Evolutionary conservation across 2,888 invertebrate species (phyloP), one percentile per base, ranked within the genome.

Genomic region (Sinelater perroti): DNA sequence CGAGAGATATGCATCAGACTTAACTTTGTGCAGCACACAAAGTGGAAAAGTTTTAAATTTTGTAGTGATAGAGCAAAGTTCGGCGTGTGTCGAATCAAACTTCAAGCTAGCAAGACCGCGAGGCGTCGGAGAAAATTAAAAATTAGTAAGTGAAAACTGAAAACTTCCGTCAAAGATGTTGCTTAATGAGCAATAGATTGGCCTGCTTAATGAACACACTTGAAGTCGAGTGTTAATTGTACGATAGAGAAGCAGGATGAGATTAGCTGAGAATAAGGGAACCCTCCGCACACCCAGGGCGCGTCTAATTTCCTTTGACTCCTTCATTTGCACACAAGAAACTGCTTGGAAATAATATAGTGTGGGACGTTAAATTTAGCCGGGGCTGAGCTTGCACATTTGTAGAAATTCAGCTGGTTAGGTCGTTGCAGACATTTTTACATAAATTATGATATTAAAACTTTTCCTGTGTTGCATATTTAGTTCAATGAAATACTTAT

Each of bases 151-250:
- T 20, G 21, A 11, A 57, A 57, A 46, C 36, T 57, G 46, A 51
- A 52, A 52, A 45, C 52, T 31, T 40, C 38, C 31, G 36, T 56
- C 51, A 51, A 56, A 56, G 51, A 51, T 45, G 45, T 56, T 38
- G 44, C 46, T 46, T 57, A 58, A 53, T 18, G 57, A 58, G 52
- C 57, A 52, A 58, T 58, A 58, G 57, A 47, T 58, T 52, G 52
- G 30, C 42, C 21, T 28, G 35, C 47, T 52, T 58, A 58, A 58
- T 52, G 57, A 58, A 58, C 57, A 53, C 42, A 58, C 57, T 53
- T 49, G 53, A 53, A 53, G 58, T 58, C 58, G 54, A 58, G 58
- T 54, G 54, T 54, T 58, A 58, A 58, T 58, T 58, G 52, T 53
- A 44, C 52, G 45, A 33, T 49, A 53, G 30, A 33, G 51, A 38